Base-by-base conservation (phyloP, 2,888 invertebrate species). In the Orgyia antiqua region DNA sequence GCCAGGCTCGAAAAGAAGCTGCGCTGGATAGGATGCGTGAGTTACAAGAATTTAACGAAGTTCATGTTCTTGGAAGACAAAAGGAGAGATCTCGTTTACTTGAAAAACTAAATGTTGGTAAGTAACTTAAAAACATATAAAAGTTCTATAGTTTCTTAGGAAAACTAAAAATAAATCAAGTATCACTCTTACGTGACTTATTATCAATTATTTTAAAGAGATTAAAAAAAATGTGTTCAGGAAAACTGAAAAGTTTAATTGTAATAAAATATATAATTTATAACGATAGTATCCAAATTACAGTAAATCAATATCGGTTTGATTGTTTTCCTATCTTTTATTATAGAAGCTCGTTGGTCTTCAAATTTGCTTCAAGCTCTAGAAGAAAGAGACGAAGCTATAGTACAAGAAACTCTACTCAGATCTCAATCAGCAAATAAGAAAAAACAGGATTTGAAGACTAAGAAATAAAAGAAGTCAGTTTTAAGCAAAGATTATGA, bases 101-200 rank as follows among this genome's bases (percentile, higher is more conserved):
- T 20, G 82, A 80, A 30, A 67, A 52, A 23, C 40, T 78, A 1
- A 69, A 58, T 42, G 65, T 77, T 42, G 84, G 84, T 83, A 34
- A 32, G 69, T 39, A 7, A 1, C 13, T n/a, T n/a, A n/a, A n/a
- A n/a, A n/a, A n/a, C n/a, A n/a, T n/a, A n/a, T n/a, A n/a, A n/a
- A n/a, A n/a, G n/a, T n/a, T n/a, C n/a, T n/a, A n/a, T n/a, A n/a
- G n/a, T n/a, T n/a, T n/a, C n/a, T n/a, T n/a, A n/a, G n/a, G n/a
- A n/a, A n/a, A n/a, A n/a, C n/a, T n/a, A n/a, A n/a, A n/a, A n/a
- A n/a, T n/a, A n/a, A n/a, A n/a, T n/a, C n/a, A n/a, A n/a, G n/a
- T n/a, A n/a, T n/a, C n/a, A n/a, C n/a, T n/a, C n/a, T n/a, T n/a
- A n/a, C n/a, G n/a, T n/a, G n/a, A n/a, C n/a, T n/a, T n/a, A n/a